Percentiles rank a stretch among this genome's conserved stretches.
Evolutionary conservation across 2,888 invertebrate species (phyloP).

Genomic region (Polydrusus tereticollis): DNA sequence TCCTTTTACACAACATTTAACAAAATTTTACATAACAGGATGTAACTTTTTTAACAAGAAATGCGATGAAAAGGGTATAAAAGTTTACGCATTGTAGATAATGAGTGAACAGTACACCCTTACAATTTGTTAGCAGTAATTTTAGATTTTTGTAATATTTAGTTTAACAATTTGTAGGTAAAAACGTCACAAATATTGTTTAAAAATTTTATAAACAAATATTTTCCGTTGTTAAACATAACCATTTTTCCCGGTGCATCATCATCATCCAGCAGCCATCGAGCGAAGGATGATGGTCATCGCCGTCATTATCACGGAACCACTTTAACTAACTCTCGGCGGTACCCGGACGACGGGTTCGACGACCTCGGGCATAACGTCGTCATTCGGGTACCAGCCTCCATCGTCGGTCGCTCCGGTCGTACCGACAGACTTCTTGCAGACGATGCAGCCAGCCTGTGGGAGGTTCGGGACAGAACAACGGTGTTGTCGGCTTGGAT

Average conservation of each 20-base stretch:
- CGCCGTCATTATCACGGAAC: conserved; percentile 30
- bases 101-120: too few relatives aligned
- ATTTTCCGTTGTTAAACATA: not conserved
- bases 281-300: conserved; percentile 33
- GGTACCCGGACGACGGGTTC: conserved; percentile 23
- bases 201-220: too few relatives aligned
- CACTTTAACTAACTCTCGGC: conserved; percentile 34
- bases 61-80: too few relatives aligned
- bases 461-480: conserved; percentile 42
- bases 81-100: too few relatives aligned
- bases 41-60: too few relatives aligned
- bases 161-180: too few relatives aligned
- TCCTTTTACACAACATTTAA: too few relatives aligned
- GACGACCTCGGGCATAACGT: conserved; percentile 29
- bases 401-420: not conserved
- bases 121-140: too few relatives aligned
- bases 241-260: conserved; percentile 4
- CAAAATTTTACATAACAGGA: too few relatives aligned
- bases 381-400: conserved; percentile 39
- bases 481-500: conserved; percentile 23
- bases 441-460: conserved; percentile 41
- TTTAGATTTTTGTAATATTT: too few relatives aligned
- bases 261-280: conserved; percentile 21
- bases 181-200: too few relatives aligned
- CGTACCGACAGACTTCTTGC: conserved; percentile 41